Evolutionary conservation across 2,797 vertebrate genomes (phyloP).

Genomic region (Gymnoscopelus microlampas): DNA sequence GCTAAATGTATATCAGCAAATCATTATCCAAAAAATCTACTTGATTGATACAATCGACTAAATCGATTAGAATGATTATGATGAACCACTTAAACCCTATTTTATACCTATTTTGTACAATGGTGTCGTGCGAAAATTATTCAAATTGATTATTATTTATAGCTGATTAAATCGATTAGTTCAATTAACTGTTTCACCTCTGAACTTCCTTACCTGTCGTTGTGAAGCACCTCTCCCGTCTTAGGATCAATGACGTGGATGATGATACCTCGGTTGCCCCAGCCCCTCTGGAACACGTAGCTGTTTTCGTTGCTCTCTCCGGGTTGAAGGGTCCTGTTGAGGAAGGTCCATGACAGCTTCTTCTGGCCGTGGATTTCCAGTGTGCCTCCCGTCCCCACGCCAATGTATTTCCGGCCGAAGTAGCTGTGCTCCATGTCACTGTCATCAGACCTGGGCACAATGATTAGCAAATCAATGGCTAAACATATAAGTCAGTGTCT

Average conservation of each 20-base stretch:
- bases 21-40: too few relatives aligned
- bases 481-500: background rate
- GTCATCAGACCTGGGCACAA: slow-evolving; percentile 84
- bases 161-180: too few relatives aligned
- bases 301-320: slow-evolving; percentile 88
- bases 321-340: slow-evolving; percentile 90
- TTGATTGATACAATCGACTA: too few relatives aligned
- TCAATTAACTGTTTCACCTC: too few relatives aligned
- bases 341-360: slow-evolving; percentile 94
- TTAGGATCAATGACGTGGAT: slow-evolving; percentile 88
- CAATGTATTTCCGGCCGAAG: slow-evolving; percentile 93
- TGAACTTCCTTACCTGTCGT: slow-evolving; percentile 73
- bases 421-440: slow-evolving; percentile 81
- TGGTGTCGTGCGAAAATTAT: too few relatives aligned
- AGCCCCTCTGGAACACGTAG: slow-evolving; percentile 91
- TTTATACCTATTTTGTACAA: too few relatives aligned
- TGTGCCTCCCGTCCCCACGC: slow-evolving; percentile 87
- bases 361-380: slow-evolving; percentile 90
- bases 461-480: background rate
- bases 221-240: slow-evolving; percentile 85
- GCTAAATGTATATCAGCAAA: too few relatives aligned
- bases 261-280: slow-evolving; percentile 94
- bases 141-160: too few relatives aligned
- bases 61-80: too few relatives aligned
- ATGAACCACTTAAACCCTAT: too few relatives aligned